These are phyloP conservation scores for Neoniphon sammara DNA, from an alignment of 2,797 vertebrate genomes.

Conservation along the genomic window DNA sequence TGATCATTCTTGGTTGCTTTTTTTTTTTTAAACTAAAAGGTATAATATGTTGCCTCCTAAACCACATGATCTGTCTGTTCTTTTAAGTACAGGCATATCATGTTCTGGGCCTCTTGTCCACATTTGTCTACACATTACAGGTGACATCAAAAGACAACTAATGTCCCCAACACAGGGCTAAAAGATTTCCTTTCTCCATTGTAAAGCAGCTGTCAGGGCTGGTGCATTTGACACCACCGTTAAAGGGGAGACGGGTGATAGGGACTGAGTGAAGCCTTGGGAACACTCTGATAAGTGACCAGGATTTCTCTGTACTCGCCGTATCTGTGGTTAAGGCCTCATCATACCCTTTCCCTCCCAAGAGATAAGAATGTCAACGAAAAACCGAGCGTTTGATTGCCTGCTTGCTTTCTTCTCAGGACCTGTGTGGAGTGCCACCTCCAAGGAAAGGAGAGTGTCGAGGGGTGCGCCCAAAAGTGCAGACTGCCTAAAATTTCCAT, in stretches of 20 bases:
- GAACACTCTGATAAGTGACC: constrained; percentile 74
- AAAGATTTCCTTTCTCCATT: constrained; percentile 78
- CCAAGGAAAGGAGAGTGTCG: constrained; percentile 78
- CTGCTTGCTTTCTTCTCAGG: constrained; percentile 78
- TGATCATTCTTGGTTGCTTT: background rate
- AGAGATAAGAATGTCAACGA: constrained; percentile 26
- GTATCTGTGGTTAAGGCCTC: constrained; percentile 57
- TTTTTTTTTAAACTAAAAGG: constrained; percentile 45
- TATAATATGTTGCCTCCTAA: constrained; percentile 47
- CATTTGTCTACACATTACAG: constrained; percentile 73
- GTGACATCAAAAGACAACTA: constrained; percentile 76
- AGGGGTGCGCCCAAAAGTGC: constrained; percentile 88
- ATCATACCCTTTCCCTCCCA: constrained; percentile 46
- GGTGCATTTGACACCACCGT: constrained; percentile 72
- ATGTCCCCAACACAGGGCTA: constrained; percentile 70
- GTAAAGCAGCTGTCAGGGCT: constrained; percentile 75
- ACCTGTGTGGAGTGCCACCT: constrained; percentile 94
- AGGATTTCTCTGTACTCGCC: constrained; percentile 55
- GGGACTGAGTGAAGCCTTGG: constrained; percentile 67
- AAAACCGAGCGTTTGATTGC: constrained; percentile 63
- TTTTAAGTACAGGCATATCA: constrained; percentile 68
- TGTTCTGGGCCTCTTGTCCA: constrained; percentile 68
- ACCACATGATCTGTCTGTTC: constrained; percentile 60
- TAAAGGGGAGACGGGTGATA: constrained; percentile 51
- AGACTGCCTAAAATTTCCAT: constrained; percentile 83